These are phyloP conservation scores for Busseola fusca DNA, from an alignment of 2,888 invertebrate species.

Conservation along the genomic window DNA sequence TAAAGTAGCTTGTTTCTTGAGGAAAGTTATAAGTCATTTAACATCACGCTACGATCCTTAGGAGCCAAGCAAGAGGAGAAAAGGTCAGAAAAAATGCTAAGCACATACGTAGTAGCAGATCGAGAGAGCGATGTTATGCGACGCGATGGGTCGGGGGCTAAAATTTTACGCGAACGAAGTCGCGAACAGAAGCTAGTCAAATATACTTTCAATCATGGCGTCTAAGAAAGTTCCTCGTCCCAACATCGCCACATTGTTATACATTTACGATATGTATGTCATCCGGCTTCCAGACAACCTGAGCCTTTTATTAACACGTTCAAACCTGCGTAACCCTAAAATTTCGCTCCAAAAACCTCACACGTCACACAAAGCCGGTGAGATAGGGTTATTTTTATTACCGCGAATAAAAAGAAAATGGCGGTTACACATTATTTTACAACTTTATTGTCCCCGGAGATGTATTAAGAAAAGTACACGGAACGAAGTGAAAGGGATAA, in stretches of 20 bases:
- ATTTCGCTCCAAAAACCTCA: slow-evolving; percentile 43
- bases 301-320: slow-evolving; percentile 43
- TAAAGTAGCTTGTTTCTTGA: too few relatives aligned
- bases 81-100: too few relatives aligned
- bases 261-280: neutral
- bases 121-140: too few relatives aligned
- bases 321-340: slow-evolving; percentile 49
- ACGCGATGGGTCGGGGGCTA: too few relatives aligned
- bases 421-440: slow-evolving; percentile 55
- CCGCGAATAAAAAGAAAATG: slow-evolving; percentile 57
- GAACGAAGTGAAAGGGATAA: slow-evolving; percentile 48
- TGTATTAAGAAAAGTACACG: slow-evolving; percentile 59
- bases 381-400: slow-evolving; percentile 65
- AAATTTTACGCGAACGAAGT: too few relatives aligned
- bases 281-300: slow-evolving; percentile 10
- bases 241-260: neutral
- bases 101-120: too few relatives aligned
- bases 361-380: slow-evolving; percentile 59
- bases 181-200: too few relatives aligned
- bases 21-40: too few relatives aligned
- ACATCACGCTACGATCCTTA: too few relatives aligned
- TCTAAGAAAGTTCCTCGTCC: neutral
- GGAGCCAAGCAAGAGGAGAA: too few relatives aligned
- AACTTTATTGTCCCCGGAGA: slow-evolving; percentile 55
- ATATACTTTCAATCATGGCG: neutral